Evolutionary conservation across 2,888 invertebrate genomes (phyloP).

Genomic region (Bedellia somnulentella): DNA sequence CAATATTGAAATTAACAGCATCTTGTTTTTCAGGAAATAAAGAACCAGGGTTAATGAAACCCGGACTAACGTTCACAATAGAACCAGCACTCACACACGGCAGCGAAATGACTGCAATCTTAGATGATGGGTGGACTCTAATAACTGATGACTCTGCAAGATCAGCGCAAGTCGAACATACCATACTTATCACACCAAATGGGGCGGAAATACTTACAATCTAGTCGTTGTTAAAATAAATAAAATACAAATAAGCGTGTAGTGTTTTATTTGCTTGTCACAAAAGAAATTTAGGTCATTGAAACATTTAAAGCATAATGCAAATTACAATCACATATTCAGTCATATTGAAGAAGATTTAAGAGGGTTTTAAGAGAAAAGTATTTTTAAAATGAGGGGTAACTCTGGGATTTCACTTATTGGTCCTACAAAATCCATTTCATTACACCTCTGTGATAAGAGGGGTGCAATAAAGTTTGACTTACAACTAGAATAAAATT

Average conservation of each 20-base stretch:
- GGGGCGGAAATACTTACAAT: constrained; percentile 80
- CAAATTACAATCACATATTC: constrained; percentile 51
- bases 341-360: constrained; percentile 45
- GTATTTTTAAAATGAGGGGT: too few species aligned
- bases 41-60: constrained; percentile 70
- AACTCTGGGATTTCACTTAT: too few species aligned
- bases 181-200: constrained; percentile 76
- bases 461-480: too few species aligned
- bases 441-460: too few species aligned
- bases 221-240: constrained; percentile 17
- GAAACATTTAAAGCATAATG: constrained; percentile 59
- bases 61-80: constrained; percentile 95
- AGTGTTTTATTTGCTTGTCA: constrained; percentile 43
- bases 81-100: constrained; percentile 88
- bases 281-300: too few species aligned
- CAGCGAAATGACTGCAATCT: constrained; percentile 62
- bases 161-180: constrained; percentile 91
- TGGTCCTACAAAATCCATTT: too few species aligned
- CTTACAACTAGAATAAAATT: constrained; percentile 5
- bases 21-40: constrained; percentile 64
- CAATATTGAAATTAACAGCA: too few species aligned
- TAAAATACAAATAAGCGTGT: constrained; percentile 26
- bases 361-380: too few species aligned
- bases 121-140: constrained; percentile 93
- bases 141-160: constrained; percentile 79